A percentile compares a stretch with the other conserved stretches of the same genome.
Conservation (phyloP, 2,113 vertebrate genomes). For the Indri indri region DNA sequence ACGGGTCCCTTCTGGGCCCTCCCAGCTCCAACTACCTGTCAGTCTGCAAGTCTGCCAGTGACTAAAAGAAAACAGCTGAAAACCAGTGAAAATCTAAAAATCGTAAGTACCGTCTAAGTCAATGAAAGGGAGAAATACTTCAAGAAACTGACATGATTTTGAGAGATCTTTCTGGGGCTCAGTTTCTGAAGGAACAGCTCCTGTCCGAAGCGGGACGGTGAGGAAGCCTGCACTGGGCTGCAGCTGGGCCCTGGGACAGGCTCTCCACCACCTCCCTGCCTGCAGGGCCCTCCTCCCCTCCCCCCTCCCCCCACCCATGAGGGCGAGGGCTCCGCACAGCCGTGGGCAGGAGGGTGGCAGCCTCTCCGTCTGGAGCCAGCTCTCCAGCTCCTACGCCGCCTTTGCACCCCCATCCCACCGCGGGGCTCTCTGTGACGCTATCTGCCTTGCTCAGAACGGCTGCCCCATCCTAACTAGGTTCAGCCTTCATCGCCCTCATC, state of each 20-base stretch:
- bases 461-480: not conserved
- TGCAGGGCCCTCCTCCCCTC: not conserved
- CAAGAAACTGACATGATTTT: not conserved
- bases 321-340: not conserved
- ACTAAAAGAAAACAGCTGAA: not conserved
- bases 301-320: too few relatives aligned
- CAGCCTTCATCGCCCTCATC: not conserved
- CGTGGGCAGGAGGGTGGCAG: not conserved
- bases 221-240: not conserved
- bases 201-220: not conserved
- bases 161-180: not conserved
- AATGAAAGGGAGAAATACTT: not conserved
- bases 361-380: not conserved
- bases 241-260: too few relatives aligned
- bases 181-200: not conserved
- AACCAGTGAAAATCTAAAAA: not conserved
- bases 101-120: not conserved
- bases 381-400: not conserved
- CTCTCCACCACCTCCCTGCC: not conserved
- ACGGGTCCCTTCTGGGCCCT: not conserved
- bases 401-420: fast-evolving
- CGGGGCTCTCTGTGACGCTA: not conserved
- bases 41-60: not conserved
- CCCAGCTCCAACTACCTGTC: not conserved
- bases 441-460: not conserved